phyloP scores from a whole-genome alignment of 2,888 invertebrate species.

The Leptopterna dolabrata region DNA sequence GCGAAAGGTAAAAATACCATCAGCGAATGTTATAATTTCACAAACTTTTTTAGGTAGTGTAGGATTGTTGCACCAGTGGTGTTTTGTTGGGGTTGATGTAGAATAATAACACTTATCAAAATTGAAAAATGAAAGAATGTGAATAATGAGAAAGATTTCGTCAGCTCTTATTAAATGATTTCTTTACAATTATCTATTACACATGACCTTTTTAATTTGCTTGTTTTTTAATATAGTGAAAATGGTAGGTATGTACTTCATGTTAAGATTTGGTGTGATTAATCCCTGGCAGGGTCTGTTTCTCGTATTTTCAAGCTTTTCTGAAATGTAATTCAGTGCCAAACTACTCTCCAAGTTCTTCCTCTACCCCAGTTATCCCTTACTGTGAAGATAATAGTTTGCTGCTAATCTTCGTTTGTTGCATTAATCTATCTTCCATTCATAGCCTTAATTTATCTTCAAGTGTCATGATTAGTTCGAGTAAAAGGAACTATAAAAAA shows the following conservation, averaged over 20 bases:
- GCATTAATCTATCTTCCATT: neutral
- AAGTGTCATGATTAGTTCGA: too few relatives aligned
- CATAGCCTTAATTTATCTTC: too few relatives aligned
- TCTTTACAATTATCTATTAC: neutral
- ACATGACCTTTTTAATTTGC: neutral
- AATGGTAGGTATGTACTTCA: neutral
- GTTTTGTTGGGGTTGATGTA: neutral
- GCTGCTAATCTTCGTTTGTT: neutral
- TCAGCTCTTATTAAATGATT: too few relatives aligned
- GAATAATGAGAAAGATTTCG: too few relatives aligned
- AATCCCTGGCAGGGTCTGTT: neutral
- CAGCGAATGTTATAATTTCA: too few relatives aligned
- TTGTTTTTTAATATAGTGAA: neutral
- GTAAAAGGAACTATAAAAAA: neutral
- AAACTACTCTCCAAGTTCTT: neutral
- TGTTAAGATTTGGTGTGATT: neutral
- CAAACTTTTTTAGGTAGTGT: neutral
- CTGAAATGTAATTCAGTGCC: neutral
- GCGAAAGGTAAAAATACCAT: too few relatives aligned
- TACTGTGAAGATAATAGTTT: neutral
- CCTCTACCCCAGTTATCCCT: neutral
- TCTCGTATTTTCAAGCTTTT: neutral
- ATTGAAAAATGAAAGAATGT: neutral
- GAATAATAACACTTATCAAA: neutral
- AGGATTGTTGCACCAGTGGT: neutral